These are phyloP conservation scores for Brachionus koreanus DNA, from an alignment of 1,140 invertebrate genomes.

Conservation along the genomic window DNA sequence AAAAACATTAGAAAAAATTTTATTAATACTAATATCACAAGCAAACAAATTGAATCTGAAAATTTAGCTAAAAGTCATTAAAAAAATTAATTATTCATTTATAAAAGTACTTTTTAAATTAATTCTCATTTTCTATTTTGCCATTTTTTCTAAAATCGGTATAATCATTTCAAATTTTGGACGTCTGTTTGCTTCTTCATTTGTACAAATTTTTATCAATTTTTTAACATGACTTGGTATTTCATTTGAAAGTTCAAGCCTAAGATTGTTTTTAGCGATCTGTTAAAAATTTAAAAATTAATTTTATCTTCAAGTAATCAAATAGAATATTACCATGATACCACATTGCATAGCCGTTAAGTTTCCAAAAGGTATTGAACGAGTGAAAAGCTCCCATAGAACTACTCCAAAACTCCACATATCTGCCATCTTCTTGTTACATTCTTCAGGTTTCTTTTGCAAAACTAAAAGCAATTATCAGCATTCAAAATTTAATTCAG, in stretches of 20 bases:
- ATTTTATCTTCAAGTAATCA: background rate
- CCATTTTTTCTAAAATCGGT: slow-evolving; percentile 96
- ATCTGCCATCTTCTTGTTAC: slow-evolving; percentile 78
- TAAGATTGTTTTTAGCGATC: slow-evolving; percentile 88
- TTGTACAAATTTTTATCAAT: slow-evolving; percentile 96
- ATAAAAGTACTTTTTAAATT: too few relatives aligned
- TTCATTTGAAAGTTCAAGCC: slow-evolving; percentile 86
- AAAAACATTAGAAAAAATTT: too few relatives aligned
- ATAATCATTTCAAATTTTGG: slow-evolving; percentile 98
- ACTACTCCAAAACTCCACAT: slow-evolving; percentile 99
- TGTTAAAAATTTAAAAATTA: slow-evolving; percentile 53
- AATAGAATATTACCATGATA: slow-evolving; percentile 72
- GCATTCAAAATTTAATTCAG: background rate
- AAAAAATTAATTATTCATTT: background rate
- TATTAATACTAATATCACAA: background rate
- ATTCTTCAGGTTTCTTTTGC: background rate
- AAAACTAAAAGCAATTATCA: background rate
- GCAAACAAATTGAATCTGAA: background rate
- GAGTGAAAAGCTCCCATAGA: slow-evolving; percentile 91
- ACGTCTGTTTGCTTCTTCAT: slow-evolving; percentile 95
- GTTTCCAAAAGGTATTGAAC: slow-evolving; percentile 94
- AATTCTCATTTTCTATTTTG: slow-evolving; percentile 2
- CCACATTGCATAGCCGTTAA: slow-evolving; percentile 95
- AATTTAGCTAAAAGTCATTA: background rate
- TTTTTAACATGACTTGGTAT: slow-evolving; percentile 87